Evolutionary conservation across 1,140 invertebrate species (phyloP), one percentile per base, ranked within the genome.

Genomic region (Belonocnema kinseyi): DNA sequence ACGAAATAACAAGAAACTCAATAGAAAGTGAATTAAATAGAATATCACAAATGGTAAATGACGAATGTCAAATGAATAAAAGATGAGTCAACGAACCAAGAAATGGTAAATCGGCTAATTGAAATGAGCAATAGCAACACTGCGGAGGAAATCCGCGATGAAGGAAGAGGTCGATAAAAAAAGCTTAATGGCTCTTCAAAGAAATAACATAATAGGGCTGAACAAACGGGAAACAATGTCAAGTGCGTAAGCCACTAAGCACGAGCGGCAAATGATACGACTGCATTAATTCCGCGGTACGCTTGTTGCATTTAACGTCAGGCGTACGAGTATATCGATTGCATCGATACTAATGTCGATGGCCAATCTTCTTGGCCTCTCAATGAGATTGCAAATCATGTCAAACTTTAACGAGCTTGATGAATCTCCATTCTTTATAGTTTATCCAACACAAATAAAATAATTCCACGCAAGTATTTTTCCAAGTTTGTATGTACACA

Each of bases 391-490:
- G 52, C 46, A 72, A 82, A 79, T 82, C 80, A 76, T 73, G 76
- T 76, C 78, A 73, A 78, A 77, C 77, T 77, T 83, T 82, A 83
- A 84, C 82, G 78, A 84, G 75, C 51, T 58, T 50, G 51, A 17
- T 21, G 26, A 58, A 21, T 58, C 56, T 58, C 13, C 19, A 12
- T 17, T 58, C 13, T 61, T 14, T n/a, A n/a, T n/a, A n/a, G n/a
- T n/a, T n/a, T 61, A 33, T 61, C 3, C 7, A 33, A 26, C 16
- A 61, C 58, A 61, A 33, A 61, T 33, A 26, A 14, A 61, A 61
- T 61, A 0, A 61, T 61, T 61, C 7, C 5, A 61, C 17, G 40
- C 40, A 46, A 33, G 21, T 58, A 21, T 26, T 58, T 33, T 58
- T 58, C 17, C 19, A 46, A 46, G 40, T 11, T 46, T 46, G 10